Evolutionary conservation across 53 echinoderm and acorn worm species (phyloP).

Genomic region (Henricia sp.): DNA sequence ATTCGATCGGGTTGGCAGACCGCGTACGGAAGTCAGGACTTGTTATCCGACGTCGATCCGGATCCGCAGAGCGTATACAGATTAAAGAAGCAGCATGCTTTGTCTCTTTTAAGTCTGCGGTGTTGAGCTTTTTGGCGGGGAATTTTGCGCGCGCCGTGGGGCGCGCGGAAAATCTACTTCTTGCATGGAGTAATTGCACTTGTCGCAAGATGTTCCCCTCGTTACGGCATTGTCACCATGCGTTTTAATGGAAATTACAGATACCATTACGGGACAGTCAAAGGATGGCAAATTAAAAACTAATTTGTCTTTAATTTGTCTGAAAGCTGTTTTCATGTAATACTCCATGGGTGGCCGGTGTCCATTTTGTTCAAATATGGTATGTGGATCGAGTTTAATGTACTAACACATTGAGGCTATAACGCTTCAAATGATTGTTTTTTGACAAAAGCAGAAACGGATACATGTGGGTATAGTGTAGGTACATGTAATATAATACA

Average conservation of each 20-base stretch:
- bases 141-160: conserved; percentile 19
- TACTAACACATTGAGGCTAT: too few relatives aligned
- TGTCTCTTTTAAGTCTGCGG: not conserved
- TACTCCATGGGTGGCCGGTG: conserved; percentile 3
- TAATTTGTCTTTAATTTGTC: conserved; percentile 45
- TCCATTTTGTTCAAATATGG: not conserved
- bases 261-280: not conserved
- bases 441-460: too few relatives aligned
- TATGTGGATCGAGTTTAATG: too few relatives aligned
- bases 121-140: not conserved
- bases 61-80: conserved; percentile 7
- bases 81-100: conserved; percentile 5
- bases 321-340: not conserved
- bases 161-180: not conserved
- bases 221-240: conserved; percentile 28
- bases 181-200: conserved; percentile 32
- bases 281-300: conserved; percentile 40
- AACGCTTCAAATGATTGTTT: too few relatives aligned
- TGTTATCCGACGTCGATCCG: conserved; percentile 43
- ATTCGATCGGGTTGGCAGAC: conserved; percentile 22
- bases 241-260: conserved; percentile 14
- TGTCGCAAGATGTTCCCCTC: conserved; percentile 23
- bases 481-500: too few relatives aligned
- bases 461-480: too few relatives aligned
- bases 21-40: conserved; percentile 54